A percentile compares a stretch with the other conserved stretches of the same genome.
phyloP scores from a whole-genome alignment of 1,140 invertebrate species.

The Caenorhabditis remanei region DNA sequence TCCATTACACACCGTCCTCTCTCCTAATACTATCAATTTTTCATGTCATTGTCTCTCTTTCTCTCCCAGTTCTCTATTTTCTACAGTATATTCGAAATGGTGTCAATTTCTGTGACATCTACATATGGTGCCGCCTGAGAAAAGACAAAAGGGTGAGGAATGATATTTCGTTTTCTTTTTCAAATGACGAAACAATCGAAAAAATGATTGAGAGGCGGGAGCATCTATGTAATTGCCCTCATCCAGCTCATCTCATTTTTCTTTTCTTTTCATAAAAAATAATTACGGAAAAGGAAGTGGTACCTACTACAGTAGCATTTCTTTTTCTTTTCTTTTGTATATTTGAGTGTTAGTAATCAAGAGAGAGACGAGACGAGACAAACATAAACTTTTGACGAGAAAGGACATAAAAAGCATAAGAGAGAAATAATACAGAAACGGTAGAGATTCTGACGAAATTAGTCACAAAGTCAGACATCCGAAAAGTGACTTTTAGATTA shows the following conservation, averaged over 20 bases:
- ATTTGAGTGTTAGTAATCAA: slow-evolving; percentile 36
- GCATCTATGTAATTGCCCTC: neutral
- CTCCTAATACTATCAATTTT: slow-evolving; percentile 11
- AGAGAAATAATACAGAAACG: neutral
- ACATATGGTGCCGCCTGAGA: neutral
- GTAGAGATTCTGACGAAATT: neutral
- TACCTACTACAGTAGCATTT: neutral
- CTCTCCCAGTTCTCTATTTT: neutral
- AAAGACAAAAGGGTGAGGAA: neutral
- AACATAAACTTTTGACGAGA: slow-evolving; percentile 31
- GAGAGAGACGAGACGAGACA: neutral
- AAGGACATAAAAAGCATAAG: neutral
- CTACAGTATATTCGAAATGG: slow-evolving; percentile 7
- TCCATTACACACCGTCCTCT: neutral
- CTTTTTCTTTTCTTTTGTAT: neutral
- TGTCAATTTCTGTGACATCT: neutral
- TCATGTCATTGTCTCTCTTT: slow-evolving; percentile 48
- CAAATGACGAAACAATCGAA: neutral
- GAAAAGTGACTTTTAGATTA: slow-evolving; percentile 42
- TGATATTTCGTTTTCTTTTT: neutral
- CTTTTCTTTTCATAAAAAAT: neutral
- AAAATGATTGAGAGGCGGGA: slow-evolving; percentile 21
- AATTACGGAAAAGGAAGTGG: neutral
- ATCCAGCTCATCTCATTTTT: neutral
- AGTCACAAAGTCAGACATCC: slow-evolving; percentile 53